Base-by-base conservation (phyloP, 2,888 invertebrate species). In the Schizotus pectinicornis region DNA sequence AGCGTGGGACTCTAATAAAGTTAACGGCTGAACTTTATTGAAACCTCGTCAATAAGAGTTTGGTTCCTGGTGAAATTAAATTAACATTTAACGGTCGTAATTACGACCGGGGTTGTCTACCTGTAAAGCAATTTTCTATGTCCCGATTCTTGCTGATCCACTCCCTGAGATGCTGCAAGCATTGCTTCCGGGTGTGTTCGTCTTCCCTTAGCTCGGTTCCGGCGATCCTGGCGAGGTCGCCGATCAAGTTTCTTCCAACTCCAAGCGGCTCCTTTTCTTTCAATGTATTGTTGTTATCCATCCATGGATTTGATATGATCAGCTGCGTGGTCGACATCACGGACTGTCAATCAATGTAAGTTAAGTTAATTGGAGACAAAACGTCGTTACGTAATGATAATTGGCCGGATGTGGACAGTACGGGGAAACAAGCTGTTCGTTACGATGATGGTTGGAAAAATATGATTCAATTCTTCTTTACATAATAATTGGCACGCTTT, bases 91-190 rank as follows among this genome's bases (percentile, higher is more conserved):
- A 6, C 6, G 9, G 38, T 50, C 13, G 14, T 1, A 14, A 9
- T 13, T 22, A 39, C 30, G 31, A 12, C 13, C 2, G 9, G n/a
- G n/a, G 11, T 11, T 1, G 36, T 62, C 70, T 76, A 88, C 88
- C 88, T 73, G 83, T 82, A 59, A 90, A 81, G 53, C 89, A 84
- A 74, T 90, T 86, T 71, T 82, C 82, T 59, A 92, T 83, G 71
- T 90, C 90, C 14, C 79, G 79, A 71, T 91, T 90, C 73, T 89
- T 85, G 36, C 81, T 77, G 60, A 91, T 85, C 90, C 91, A 91
- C 13, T 87, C 85, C 41, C 85, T 81, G 74, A 91, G 80, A 69
- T 89, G 86, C 7, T 80, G 75, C 45, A 91, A 75, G 1, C 87
- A 86, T 71, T 90, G 87, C 31, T 85, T 85, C 46, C 85, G 82